Conservation (phyloP, 1,140 invertebrate genomes). For the Drosophila erecta region DNA sequence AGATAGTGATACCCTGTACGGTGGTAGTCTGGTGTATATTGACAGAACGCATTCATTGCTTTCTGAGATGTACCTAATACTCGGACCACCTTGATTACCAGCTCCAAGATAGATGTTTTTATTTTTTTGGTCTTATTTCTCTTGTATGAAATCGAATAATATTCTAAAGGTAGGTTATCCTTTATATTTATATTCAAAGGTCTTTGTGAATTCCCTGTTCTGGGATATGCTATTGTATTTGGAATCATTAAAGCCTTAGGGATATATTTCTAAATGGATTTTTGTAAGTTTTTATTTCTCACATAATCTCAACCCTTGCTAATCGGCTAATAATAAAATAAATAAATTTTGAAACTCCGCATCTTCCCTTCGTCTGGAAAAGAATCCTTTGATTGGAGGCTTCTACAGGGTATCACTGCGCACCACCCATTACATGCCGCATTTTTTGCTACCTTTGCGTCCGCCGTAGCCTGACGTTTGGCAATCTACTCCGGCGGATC, state of each 20-base stretch:
- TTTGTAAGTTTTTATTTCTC: no score
- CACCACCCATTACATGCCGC: constrained; percentile 32
- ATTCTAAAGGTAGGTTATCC: no score
- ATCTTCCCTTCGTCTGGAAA: background rate
- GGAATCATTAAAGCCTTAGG: background rate
- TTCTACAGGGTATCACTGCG: constrained; percentile 16
- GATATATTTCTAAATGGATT: background rate
- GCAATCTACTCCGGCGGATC: constrained; percentile 70
- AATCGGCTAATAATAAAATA: background rate
- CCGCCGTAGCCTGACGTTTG: constrained; percentile 55
- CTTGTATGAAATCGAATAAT: no score
- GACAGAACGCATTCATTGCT: background rate
- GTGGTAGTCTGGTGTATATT: background rate
- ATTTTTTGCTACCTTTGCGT: constrained; percentile 51
- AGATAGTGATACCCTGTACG: constrained; percentile 45
- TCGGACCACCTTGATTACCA: no score
- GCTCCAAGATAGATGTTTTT: no score
- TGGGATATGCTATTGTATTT: no score
- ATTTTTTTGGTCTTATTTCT: no score
- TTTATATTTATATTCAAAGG: no score
- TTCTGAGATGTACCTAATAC: background rate
- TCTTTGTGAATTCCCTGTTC: no score
- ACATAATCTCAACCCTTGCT: no score
- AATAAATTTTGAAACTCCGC: background rate
- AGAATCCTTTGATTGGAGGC: background rate